phyloP scores from a whole-genome alignment of 2,113 vertebrate species.

The Crotalus horridus region DNA sequence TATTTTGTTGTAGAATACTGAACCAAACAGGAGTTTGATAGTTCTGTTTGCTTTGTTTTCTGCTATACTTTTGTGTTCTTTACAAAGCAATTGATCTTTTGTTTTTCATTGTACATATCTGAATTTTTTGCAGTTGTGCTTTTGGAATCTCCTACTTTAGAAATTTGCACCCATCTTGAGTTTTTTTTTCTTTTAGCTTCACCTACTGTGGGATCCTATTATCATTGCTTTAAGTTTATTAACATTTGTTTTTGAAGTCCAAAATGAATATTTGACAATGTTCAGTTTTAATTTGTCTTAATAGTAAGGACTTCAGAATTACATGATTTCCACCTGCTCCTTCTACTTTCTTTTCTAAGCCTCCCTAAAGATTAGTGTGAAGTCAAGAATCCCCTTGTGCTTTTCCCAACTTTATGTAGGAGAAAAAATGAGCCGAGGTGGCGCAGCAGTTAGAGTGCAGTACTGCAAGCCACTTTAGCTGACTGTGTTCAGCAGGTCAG shows the following conservation, averaged over 20 bases:
- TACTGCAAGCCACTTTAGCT: no score
- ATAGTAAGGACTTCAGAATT: not conserved
- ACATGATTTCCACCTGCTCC: not conserved
- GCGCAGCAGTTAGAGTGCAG: no score
- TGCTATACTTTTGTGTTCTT: not conserved
- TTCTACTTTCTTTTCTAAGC: not conserved
- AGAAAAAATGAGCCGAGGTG: no score
- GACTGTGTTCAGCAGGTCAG: no score
- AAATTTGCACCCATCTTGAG: not conserved
- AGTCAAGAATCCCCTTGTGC: not conserved
- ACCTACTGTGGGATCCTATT: not conserved
- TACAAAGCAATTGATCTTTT: not conserved
- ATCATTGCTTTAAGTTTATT: not conserved
- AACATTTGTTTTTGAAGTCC: not conserved
- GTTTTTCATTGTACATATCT: not conserved
- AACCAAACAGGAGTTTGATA: not conserved
- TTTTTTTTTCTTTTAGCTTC: not conserved
- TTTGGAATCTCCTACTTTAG: not conserved
- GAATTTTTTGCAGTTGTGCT: not conserved
- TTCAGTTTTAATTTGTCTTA: not conserved
- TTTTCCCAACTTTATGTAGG: not conserved
- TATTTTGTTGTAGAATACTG: not conserved
- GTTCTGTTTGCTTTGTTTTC: not conserved
- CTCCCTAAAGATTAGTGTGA: not conserved
- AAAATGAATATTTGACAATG: not conserved